A percentile compares a stretch with the other conserved stretches of the same genome.
Evolutionary conservation across 2,113 vertebrate genomes (phyloP).

Genomic region (Circaetus cinerascens): DNA sequence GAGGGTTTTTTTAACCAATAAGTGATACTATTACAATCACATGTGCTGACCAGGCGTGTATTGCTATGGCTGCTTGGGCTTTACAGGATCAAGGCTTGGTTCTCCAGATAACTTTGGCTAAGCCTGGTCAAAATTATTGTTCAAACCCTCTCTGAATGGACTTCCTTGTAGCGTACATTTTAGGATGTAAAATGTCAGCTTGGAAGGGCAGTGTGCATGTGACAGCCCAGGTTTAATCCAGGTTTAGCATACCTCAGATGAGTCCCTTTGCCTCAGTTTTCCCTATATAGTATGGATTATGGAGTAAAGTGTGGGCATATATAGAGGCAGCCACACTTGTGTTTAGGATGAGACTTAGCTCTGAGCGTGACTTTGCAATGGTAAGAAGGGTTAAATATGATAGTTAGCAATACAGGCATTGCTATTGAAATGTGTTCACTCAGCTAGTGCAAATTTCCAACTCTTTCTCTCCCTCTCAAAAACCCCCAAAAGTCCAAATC

Average conservation of each 20-base stretch:
- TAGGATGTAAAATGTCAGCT: neutral
- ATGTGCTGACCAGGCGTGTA: neutral
- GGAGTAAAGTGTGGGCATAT: neutral
- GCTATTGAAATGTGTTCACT: neutral
- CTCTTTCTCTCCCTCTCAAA: neutral
- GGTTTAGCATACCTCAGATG: neutral
- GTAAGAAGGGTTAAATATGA: neutral
- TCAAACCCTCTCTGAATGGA: neutral
- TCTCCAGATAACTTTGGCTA: neutral
- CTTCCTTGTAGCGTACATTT: neutral
- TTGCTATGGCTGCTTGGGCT: neutral
- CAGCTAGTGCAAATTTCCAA: neutral
- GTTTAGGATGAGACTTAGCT: neutral
- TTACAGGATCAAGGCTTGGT: neutral
- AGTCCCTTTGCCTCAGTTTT: neutral
- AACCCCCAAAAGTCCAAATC: neutral
- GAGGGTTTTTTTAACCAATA: neutral
- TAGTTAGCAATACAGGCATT: neutral
- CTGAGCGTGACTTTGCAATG: rapidly evolving
- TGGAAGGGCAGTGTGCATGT: neutral
- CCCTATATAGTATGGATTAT: neutral
- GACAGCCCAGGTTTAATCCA: neutral
- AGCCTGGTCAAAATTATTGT: neutral
- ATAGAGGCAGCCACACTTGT: neutral
- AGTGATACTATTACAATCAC: neutral